Base-by-base conservation (phyloP, 2,797 vertebrate species). In the Okamejei kenojei region DNA sequence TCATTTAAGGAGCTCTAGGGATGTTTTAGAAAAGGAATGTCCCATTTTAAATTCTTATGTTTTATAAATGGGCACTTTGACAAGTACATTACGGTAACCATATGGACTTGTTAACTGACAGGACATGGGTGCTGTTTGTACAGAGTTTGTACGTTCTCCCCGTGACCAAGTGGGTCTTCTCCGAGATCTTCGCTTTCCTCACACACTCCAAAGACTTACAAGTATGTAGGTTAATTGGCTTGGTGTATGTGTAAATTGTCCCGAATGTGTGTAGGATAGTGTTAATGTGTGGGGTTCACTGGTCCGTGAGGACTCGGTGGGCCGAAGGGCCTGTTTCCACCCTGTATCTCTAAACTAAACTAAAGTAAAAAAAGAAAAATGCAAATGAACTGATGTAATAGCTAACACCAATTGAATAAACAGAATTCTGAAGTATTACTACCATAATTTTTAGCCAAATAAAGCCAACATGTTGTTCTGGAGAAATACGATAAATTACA, bases 401-500 rank as follows among this genome's bases (percentile, higher is more conserved):
- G 38, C 71, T 71, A 76, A 92, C 45, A 73, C 73, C 29, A 68
- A 76, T 92, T 58, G 73, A 74, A 92, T 76, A 45, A 38, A 76
- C 26, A 54, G 71, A 71, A 92, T 74, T 7, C 3, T 54, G 35
- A 76, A 65, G 45, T 26, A 92, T 92, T 92, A 76, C 90, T 35
- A 92, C 26, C 73, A 76, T 76, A 73, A 45, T 92, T 76, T 76
- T 74, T 76, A 54, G 38, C 38, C 71, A 92, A 92, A 23, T 76
- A 45, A 29, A 74, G 38, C 26, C 73, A 76, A 76, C 45, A 68
- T 71, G 73, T 92, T 92, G 90, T 35, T 58, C 74, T 74, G 90
- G 26, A 76, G 76, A 76, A 76, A 76, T 54, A 21, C 35, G 26
- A 91, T 91, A 91, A 91, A 91, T 91, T 91, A 74, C 38, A 76